Evolutionary conservation across 2,797 vertebrate genomes (phyloP), one percentile per base, ranked within the genome.

Genomic region (Melanotaenia boesemani): DNA sequence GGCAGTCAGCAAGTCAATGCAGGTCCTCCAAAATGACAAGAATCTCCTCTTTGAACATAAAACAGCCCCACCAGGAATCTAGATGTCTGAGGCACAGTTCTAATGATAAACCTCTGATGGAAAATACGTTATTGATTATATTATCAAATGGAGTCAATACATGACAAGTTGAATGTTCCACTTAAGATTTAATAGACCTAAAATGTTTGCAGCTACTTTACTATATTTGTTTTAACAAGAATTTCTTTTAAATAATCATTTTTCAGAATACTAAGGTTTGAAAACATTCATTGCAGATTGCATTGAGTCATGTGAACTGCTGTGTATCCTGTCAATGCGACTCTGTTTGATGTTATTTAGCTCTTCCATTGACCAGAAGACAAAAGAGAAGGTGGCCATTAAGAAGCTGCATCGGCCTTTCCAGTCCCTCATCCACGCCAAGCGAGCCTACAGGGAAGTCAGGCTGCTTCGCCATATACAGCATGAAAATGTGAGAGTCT

Each of bases 351-450:
- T 78, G 39, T 58, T 26, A 11, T 78, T 36, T 54, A 96, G 95
- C 76, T 94, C 91, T n/a, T 92, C 95, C 44, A 74, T 84, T 11
- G 94, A 96, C 77, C 87, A 93, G 81, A 92, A 87, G 74, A 94
- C 92, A 16, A 93, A 93, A 54, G 94, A 95, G 70, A 94, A 93
- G 52, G 95, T 96, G 50, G 95, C 95, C 67, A 95, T 96, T 70
- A 96, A 96, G 89, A 96, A 96, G 83, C 88, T 96, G n/a, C 91
- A 95, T 62, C 92, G 95, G 37, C 95, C 95, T 0, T 96, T 95
- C 84, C 94, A 96, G 90, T 96, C 95, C 8, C 87, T 95, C 67
- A 92, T 93, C 78, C 95, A 95, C 1, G 73, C 95, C 32, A 95
- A 95, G 63, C 87, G 95, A 26, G 94, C 95, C 7, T 96, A 95